Conservation (phyloP, 2,797 vertebrate species). For the Thripadectes ignobilis region DNA sequence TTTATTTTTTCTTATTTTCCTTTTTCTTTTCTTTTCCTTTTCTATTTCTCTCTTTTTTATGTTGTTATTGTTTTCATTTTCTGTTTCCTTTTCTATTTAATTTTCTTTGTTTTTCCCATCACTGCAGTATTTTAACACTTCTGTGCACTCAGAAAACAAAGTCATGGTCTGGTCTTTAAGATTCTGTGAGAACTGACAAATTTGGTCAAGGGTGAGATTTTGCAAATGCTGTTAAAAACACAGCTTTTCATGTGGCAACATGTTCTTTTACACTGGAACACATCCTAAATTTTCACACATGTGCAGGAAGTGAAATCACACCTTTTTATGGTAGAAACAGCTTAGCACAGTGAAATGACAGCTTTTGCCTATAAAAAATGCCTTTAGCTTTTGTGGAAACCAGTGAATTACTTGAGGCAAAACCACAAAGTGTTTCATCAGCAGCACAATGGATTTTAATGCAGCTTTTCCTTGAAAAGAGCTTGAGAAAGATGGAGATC, state of each 20-base stretch:
- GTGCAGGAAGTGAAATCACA: conserved; percentile 72
- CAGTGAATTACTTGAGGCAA: conserved; percentile 53
- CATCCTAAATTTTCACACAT: conserved; percentile 70
- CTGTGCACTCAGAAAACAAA: not conserved
- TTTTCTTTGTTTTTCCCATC: not conserved
- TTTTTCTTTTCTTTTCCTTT: fast-evolving
- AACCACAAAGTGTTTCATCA: conserved; percentile 59
- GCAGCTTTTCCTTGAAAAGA: not conserved
- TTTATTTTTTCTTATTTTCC: fast-evolving
- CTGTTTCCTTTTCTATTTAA: fast-evolving
- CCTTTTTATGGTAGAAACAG: conserved; percentile 71
- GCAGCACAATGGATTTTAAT: conserved; percentile 24
- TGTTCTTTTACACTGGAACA: conserved; percentile 64
- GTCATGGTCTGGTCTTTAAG: conserved; percentile 6
- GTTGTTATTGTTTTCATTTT: fast-evolving
- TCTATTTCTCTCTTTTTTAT: fast-evolving
- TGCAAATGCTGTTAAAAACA: conserved; percentile 58
- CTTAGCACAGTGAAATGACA: conserved; percentile 64
- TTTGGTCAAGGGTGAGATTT: conserved; percentile 62
- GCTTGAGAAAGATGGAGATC: not conserved
- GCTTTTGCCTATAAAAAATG: conserved; percentile 56
- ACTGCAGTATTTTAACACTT: conserved; percentile 18
- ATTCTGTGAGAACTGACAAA: conserved; percentile 54
- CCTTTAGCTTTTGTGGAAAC: conserved; percentile 49
- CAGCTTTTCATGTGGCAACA: conserved; percentile 59